Evolutionary conservation across 2,888 invertebrate genomes (phyloP).

Genomic region (Campopleginae sp.): DNA sequence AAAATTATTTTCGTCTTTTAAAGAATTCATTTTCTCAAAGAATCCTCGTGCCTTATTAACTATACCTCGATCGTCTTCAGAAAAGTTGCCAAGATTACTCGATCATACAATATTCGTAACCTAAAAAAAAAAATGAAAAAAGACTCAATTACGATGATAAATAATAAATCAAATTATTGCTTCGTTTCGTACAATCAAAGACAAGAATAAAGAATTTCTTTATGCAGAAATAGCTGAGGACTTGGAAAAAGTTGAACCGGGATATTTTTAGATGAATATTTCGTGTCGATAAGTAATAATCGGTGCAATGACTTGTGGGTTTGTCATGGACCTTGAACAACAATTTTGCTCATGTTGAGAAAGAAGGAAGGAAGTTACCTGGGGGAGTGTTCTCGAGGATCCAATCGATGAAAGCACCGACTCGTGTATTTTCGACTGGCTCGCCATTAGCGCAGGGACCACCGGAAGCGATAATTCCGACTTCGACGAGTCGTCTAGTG

Average conservation of each 20-base stretch:
- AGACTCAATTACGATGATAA: neutral
- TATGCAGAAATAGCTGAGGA: neutral
- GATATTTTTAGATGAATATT: neutral
- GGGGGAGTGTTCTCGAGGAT: constrained; percentile 81
- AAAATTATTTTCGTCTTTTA: neutral
- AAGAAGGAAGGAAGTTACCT: constrained; percentile 65
- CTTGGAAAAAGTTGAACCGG: neutral
- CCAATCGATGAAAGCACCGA: constrained; percentile 86
- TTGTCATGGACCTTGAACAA: neutral
- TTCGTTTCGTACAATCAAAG: too few relatives aligned
- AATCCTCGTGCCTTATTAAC: neutral
- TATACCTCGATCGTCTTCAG: neutral
- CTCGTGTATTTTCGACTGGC: constrained; percentile 86
- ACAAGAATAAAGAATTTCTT: neutral
- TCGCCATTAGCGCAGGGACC: constrained; percentile 84
- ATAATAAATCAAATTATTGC: neutral
- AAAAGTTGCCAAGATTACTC: constrained; percentile 63
- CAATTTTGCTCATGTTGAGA: neutral
- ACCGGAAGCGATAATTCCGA: constrained; percentile 87
- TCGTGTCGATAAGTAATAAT: neutral
- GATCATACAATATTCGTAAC: constrained; percentile 67
- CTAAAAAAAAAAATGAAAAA: constrained; percentile 64
- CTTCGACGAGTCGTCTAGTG: constrained; percentile 71
- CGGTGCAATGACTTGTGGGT: neutral
- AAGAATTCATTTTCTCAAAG: neutral